Base-by-base conservation (phyloP, 53 echinoderm and acorn worm genomes). In the Actinopyga echinites region DNA sequence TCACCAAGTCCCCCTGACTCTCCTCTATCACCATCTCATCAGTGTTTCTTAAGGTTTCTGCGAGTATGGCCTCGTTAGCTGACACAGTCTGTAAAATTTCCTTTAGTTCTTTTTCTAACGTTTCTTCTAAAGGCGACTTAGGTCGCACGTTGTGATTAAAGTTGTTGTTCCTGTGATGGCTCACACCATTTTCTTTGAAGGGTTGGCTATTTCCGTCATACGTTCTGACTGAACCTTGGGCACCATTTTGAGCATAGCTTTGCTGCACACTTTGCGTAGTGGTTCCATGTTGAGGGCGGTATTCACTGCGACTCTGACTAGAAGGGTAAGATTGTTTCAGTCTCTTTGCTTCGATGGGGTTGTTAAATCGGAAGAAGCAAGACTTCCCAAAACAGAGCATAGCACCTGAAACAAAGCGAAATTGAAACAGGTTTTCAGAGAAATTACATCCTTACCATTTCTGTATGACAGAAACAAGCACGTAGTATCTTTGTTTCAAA, bases 371-470 rank as follows among this genome's bases (percentile, higher is more conserved):
- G 88, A 92, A 93, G 86, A 89, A 91, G 74, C 89, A 89, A 32
- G 96, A 92, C 26, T 93, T 93, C 31, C 96, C 96, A 64, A 96
- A 96, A 81, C 96, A 96, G 45, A 96, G 71, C 96, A 96, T 96
- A 57, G 96, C 92, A 86, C 96, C 96, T 93, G 62, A 28, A 71
- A 53, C 32, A 81, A 23, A 84, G 62, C 10, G 40, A 10, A 40
- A 3, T 3, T 40, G 10, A 8, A 40, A 40, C 5, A 49, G 15
- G n/a, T n/a, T n/a, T 8, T 49, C 13, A 15, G 49, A 17, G 15
- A 49, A 49, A 6, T 15, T 15, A 49, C 40, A 40, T 40, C 40
- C 10, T 40, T 7, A 40, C 2, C 0, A 10, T 4, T 8, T 40
- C 5, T 2, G 40, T 40, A 40, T 40, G 40, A 37, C 4, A 37